Percentiles rank a stretch among this genome's conserved stretches.
These are phyloP conservation scores for Alitta virens DNA, from an alignment of 2,888 invertebrate species.

Conservation along the genomic window DNA sequence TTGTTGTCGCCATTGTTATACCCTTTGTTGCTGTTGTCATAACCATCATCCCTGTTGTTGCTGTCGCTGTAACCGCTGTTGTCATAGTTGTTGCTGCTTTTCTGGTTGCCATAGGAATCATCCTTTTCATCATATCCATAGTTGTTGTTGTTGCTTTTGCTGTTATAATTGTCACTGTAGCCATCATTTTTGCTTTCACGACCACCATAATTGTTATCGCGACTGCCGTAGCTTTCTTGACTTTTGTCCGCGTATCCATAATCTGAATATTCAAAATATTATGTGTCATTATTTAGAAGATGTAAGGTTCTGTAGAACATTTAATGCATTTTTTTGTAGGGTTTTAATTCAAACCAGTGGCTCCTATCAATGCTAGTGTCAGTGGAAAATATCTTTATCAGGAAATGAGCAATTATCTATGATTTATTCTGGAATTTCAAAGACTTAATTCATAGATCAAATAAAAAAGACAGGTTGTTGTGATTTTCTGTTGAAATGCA, in stretches of 20 bases:
- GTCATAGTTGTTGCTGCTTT: conserved; percentile 6
- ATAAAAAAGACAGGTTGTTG: no score
- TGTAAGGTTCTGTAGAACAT: no score
- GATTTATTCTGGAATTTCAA: no score
- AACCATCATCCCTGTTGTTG: neutral
- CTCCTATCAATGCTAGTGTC: no score
- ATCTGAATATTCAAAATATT: no score
- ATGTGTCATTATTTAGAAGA: no score
- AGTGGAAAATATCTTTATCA: no score
- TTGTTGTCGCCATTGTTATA: neutral
- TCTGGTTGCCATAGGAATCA: conserved; percentile 6
- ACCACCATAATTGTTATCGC: neutral
- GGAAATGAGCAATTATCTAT: no score
- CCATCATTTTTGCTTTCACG: conserved; percentile 9
- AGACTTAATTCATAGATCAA: no score
- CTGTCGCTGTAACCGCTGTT: conserved; percentile 15
- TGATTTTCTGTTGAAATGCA: no score
- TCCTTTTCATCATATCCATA: neutral
- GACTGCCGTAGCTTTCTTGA: neutral
- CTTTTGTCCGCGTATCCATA: neutral
- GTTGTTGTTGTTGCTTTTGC: conserved; percentile 5
- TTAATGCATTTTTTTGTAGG: no score
- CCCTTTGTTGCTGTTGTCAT: conserved; percentile 1
- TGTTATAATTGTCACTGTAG: conserved; percentile 12
- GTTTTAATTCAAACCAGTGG: no score